Percentiles rank a stretch among this genome's conserved stretches.
Evolutionary conservation across 2,113 vertebrate genomes (phyloP).

Genomic region (Alaudala cheleensis): DNA sequence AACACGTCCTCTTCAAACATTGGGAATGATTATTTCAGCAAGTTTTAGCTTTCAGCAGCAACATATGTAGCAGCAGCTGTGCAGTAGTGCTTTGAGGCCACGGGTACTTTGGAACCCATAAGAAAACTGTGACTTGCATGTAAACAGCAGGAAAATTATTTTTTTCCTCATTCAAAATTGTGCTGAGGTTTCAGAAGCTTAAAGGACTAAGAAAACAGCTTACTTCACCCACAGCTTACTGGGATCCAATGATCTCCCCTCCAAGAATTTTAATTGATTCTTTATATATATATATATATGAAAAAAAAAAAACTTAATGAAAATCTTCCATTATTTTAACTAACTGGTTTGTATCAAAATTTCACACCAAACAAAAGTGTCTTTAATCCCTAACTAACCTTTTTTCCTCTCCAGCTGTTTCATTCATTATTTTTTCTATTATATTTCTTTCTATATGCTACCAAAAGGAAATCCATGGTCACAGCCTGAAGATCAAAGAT

Average conservation of each 20-base stretch:
- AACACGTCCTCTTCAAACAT: constrained; percentile 52
- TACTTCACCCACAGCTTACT: not conserved
- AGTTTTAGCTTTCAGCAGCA: constrained; percentile 70
- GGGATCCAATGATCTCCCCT: not conserved
- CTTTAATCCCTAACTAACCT: not conserved
- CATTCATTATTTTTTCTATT: not conserved
- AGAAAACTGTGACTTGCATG: constrained; percentile 64
- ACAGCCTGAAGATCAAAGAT: constrained; percentile 40
- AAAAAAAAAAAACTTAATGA: not conserved
- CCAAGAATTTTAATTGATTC: not conserved
- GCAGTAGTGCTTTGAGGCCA: constrained; percentile 51
- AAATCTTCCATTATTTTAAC: not conserved
- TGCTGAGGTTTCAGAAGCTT: constrained; percentile 55
- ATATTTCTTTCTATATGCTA: constrained; percentile 15
- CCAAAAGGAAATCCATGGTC: constrained; percentile 23
- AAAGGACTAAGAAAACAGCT: constrained; percentile 25
- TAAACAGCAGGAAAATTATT: constrained; percentile 22
- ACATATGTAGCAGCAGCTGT: constrained; percentile 70
- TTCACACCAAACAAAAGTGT: not conserved
- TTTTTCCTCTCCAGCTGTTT: not conserved
- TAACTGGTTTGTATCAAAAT: not conserved
- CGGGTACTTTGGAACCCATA: constrained; percentile 44
- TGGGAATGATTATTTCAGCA: constrained; percentile 70
- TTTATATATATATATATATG: not conserved
- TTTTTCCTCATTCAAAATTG: constrained; percentile 45